Evolutionary conservation across 2,888 invertebrate genomes (phyloP), one percentile per base, ranked within the genome.

Genomic region (Teinopalpus imperialis): DNA sequence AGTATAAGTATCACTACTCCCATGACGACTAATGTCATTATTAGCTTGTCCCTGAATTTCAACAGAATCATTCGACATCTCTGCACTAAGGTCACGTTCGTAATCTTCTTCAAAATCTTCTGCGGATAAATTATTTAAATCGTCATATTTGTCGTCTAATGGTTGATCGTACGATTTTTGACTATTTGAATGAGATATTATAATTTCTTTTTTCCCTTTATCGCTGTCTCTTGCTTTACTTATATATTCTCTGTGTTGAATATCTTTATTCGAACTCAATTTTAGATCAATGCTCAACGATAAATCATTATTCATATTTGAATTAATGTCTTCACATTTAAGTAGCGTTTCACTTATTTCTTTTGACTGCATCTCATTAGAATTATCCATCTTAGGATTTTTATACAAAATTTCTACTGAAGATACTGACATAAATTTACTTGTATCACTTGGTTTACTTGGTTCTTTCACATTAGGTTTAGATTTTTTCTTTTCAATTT

Each of bases 1-100:
- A 21, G 88, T 88, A 40, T 88, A 88, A 9, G 88, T 87, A 35
- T 85, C 85, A 27, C 87, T 79, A 57, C 87, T 88, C 1, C 85
- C 82, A 49, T 80, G 75, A 24, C 83, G 74, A 54, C 74, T 69
- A 29, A 68, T 63, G 16, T 49, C 51, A 29, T 70, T 61, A 35
- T 68, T 62, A 39, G 59, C 66, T 29, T 56, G 51, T 10, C 62
- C 56, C 10, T 51, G 43, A 27, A 65, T 69, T 55, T 73, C 77
- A 43, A 62, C 54, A 14, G 74, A 74, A 51, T 75, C 70, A 44
- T 73, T 68, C 26, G 68, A 67, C 18, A 67, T 62, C 35, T 73
- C 72, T 30, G 61, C 72, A 53, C 77, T 79, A 16, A 69, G 29
- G 50, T 81, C 72, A 10, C 66, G 70, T 54, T 80, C 77, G 49